phyloP scores from a whole-genome alignment of 2,888 invertebrate species.

The Rhamnusium bicolor region DNA sequence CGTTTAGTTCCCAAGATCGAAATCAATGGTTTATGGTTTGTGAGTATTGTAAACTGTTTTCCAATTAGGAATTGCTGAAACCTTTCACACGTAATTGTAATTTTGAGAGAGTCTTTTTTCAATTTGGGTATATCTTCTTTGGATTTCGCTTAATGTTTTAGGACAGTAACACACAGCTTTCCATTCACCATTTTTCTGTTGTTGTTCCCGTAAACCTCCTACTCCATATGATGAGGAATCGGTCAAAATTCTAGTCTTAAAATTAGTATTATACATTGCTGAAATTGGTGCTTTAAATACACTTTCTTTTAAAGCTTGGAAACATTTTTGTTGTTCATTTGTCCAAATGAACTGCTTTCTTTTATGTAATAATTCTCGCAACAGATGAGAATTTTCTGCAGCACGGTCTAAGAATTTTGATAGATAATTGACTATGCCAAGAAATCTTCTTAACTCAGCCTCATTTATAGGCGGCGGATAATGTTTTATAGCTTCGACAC shows the following conservation, averaged over 20 bases:
- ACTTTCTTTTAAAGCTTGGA: neutral
- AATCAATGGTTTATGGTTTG: slow-evolving; percentile 45
- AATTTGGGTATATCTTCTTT: slow-evolving; percentile 55
- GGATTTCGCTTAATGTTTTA: slow-evolving; percentile 44
- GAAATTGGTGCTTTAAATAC: neutral
- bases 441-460: neutral
- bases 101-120: slow-evolving; percentile 47
- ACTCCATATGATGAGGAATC: too few relatives aligned
- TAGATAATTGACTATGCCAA: neutral
- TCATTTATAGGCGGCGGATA: neutral
- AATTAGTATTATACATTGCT: neutral
- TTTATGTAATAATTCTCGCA: neutral
- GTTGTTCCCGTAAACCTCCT: neutral
- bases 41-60: slow-evolving; percentile 3
- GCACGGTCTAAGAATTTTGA: neutral
- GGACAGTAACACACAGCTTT: slow-evolving; percentile 26
- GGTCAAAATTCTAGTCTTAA: neutral
- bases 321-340: neutral
- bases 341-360: neutral
- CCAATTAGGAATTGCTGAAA: slow-evolving; percentile 46
- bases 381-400: neutral
- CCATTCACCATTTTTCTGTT: neutral
- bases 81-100: neutral
- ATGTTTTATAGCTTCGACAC: neutral
- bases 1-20: neutral